These are phyloP conservation scores for Tolypeutes matacus DNA, from an alignment of 2,797 vertebrate genomes.

Conservation along the genomic window DNA sequence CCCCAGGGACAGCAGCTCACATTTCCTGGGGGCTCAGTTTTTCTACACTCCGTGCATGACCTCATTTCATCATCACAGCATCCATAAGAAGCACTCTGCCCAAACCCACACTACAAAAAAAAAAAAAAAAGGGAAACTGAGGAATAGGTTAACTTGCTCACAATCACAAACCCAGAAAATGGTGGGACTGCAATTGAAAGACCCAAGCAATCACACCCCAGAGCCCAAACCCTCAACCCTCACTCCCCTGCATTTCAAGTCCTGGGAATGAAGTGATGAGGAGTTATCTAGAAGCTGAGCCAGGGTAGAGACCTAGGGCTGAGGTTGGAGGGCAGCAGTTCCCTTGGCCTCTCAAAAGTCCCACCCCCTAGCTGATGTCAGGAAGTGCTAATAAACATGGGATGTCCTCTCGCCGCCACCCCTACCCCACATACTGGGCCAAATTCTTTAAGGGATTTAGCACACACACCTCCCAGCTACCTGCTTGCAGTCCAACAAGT, in stretches of 20 bases:
- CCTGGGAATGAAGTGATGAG: neutral
- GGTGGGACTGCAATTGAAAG: neutral
- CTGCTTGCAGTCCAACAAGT: neutral
- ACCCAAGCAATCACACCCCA: neutral
- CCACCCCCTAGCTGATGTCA: neutral
- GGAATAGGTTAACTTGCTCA: neutral
- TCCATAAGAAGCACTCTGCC: neutral
- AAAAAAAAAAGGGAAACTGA: neutral
- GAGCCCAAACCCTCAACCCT: neutral
- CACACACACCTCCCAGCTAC: neutral
- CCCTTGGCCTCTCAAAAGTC: neutral
- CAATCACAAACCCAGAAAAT: neutral
- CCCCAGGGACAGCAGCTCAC: neutral
- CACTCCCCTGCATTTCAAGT: neutral
- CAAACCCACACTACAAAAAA: neutral
- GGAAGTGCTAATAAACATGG: slow-evolving; percentile 11
- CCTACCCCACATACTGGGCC: neutral
- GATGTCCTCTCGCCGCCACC: neutral
- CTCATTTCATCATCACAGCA: neutral
- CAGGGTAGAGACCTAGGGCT: neutral
- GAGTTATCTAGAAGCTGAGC: neutral
- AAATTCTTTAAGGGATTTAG: neutral
- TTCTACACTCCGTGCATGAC: neutral
- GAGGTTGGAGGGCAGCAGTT: neutral
- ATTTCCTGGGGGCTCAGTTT: neutral